Percentiles rank a stretch among this genome's conserved stretches.
Conservation (phyloP, 1,140 invertebrate genomes). For the Drepana arcuata region DNA sequence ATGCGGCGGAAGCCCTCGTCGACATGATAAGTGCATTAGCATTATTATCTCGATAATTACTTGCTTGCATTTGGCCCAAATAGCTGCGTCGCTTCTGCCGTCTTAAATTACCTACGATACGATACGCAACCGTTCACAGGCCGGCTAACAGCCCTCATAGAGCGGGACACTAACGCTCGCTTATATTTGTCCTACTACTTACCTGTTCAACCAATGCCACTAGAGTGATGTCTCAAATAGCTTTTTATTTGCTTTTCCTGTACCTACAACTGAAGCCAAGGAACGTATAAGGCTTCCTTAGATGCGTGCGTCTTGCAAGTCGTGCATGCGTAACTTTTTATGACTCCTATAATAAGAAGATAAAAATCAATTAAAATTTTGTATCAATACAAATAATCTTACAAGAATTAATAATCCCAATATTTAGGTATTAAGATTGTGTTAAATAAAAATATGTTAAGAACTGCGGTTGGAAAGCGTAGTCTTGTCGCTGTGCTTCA, state of each 20-base stretch:
- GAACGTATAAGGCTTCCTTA: too few relatives aligned
- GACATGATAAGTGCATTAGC: conserved; percentile 70
- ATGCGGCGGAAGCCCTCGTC: conserved; percentile 58
- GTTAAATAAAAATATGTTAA: too few relatives aligned
- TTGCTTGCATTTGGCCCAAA: conserved; percentile 66
- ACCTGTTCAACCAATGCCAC: conserved; percentile 28
- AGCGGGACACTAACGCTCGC: conserved; percentile 18
- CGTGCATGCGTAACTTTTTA: too few relatives aligned
- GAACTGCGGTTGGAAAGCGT: too few relatives aligned
- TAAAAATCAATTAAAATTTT: too few relatives aligned
- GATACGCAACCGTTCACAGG: conserved; percentile 25
- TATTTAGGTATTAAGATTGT: too few relatives aligned
- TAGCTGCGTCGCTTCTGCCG: conserved; percentile 48
- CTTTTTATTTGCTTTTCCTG: conserved; percentile 37
- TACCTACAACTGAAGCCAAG: too few relatives aligned
- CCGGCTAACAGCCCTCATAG: conserved; percentile 16
- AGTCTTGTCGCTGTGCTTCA: conserved; percentile 15
- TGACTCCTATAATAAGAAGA: too few relatives aligned
- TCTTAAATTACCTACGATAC: conserved; percentile 45
- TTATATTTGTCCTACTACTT: conserved; percentile 56
- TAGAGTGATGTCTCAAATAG: conserved; percentile 24
- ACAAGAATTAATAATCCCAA: too few relatives aligned
- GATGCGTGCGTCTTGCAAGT: too few relatives aligned
- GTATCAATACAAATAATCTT: too few relatives aligned
- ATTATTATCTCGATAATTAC: conserved; percentile 71